Base-by-base conservation (phyloP, 2,113 vertebrate genomes). In the Tylochromis polylepis region DNA sequence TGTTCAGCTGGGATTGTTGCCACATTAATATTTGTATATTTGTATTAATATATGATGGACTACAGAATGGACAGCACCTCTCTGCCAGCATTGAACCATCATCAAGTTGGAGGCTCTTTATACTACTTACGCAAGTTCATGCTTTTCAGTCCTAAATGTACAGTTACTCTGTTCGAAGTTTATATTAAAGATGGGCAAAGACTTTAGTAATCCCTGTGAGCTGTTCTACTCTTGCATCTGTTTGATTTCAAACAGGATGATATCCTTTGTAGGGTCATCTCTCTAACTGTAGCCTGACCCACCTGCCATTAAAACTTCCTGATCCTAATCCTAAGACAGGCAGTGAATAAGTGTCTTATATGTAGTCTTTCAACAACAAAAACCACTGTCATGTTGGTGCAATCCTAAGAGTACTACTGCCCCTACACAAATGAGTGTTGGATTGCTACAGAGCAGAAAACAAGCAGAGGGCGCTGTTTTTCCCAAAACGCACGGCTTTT, bases 401-500 rank as follows among this genome's bases (percentile, higher is more conserved):
- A 20, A 51, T n/a, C 27, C 43, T n/a, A 14, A 77, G 0, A 31
- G 18, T 77, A 51, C 1, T 38, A 77, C 6, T 53, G 46, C 31
- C 38, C 22, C 1, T 27, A 27, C 1, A 2, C 24, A 0, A 65
- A 36, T 65, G 6, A 67, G 18, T 1, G 38, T n/a, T 60, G 41
- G 41, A 24, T 53, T 81, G 4, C 55, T 77, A 38, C 55, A 51
- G 2, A 60, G 43, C 5, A 27, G 9, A 36, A 38, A 43, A 83
- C 82, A 87, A 49, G 38, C 82, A 79, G 87, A 22, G 82, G 77
- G 60, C 8, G 5, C 85, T 62, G 82, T 88, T 92, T 77, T 2
- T 2, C 81, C 83, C 83, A 70, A 78, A 91, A 55, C 60, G 38
- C 24, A 6, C 16, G 11, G 31, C 41, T 5, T 70, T 22, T 65